Percentiles rank a stretch among this genome's conserved stretches.
These are phyloP conservation scores for Palloptera scutellata DNA, from an alignment of 2,888 invertebrate species.

Conservation along the genomic window DNA sequence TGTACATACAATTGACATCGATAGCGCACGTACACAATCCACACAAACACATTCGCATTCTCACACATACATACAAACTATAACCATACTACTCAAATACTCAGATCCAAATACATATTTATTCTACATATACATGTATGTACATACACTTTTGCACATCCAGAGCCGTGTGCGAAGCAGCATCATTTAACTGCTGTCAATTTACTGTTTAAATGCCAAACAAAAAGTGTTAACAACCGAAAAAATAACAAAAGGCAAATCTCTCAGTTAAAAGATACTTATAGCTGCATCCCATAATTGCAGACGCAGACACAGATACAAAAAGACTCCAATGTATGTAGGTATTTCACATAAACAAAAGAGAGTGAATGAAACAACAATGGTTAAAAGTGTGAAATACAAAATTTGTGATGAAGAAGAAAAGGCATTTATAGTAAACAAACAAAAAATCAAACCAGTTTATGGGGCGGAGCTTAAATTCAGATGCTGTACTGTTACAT, in stretches of 20 bases:
- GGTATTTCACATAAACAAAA: background rate
- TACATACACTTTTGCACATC: background rate
- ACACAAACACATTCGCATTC: background rate
- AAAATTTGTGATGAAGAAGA: background rate
- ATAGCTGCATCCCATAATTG: no score
- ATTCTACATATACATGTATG: background rate
- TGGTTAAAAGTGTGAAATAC: background rate
- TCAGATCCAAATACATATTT: background rate
- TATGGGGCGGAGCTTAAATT: conserved; percentile 44
- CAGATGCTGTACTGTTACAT: conserved; percentile 32
- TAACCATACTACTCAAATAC: background rate
- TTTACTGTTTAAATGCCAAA: conserved; percentile 63
- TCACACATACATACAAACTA: background rate
- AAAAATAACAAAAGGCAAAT: conserved; percentile 47
- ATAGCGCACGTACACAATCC: no score
- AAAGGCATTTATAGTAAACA: background rate
- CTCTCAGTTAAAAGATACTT: background rate
- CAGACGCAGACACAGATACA: no score
- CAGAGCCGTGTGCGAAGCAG: background rate
- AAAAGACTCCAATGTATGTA: no score
- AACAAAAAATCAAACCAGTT: conserved; percentile 43
- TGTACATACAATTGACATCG: conserved; percentile 4
- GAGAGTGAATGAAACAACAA: conserved; percentile 12
- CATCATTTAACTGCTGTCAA: conserved; percentile 61
- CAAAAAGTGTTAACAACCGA: conserved; percentile 49